These are phyloP conservation scores for Sorex maritimensis DNA, from an alignment of 2,797 vertebrate species.

Conservation along the genomic window DNA sequence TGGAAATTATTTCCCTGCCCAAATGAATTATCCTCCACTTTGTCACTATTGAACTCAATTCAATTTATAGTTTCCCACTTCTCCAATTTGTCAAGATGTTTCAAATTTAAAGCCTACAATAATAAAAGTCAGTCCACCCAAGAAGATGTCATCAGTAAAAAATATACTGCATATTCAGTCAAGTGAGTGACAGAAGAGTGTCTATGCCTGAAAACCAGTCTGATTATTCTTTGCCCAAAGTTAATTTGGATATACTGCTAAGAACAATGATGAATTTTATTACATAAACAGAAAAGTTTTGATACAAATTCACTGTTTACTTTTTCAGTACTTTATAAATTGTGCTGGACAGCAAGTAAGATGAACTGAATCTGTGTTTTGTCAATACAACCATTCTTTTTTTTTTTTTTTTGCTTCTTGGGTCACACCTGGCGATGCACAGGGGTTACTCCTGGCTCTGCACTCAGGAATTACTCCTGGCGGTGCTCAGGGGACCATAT, in stretches of 20 bases:
- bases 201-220: neutral
- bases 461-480: too few species aligned
- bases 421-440: too few species aligned
- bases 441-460: too few species aligned
- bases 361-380: conserved; percentile 14
- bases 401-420: too few species aligned
- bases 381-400: neutral
- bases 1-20: conserved; percentile 79
- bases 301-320: neutral
- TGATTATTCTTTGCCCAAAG: neutral
- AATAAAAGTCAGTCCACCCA: conserved; percentile 57
- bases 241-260: conserved; percentile 56
- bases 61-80: conserved; percentile 72
- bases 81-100: conserved; percentile 72
- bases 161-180: conserved; percentile 25
- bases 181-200: conserved; percentile 28
- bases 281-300: conserved; percentile 3
- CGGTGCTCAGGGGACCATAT: too few species aligned
- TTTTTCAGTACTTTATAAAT: conserved; percentile 9
- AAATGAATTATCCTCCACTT: conserved; percentile 73
- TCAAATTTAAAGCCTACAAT: conserved; percentile 62
- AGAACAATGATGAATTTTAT: neutral
- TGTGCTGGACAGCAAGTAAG: neutral
- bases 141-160: conserved; percentile 57
- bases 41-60: conserved; percentile 59